Evolutionary conservation across 2,888 invertebrate genomes (phyloP), one percentile per base, ranked within the genome.

Genomic region (Mythimna lalbum): DNA sequence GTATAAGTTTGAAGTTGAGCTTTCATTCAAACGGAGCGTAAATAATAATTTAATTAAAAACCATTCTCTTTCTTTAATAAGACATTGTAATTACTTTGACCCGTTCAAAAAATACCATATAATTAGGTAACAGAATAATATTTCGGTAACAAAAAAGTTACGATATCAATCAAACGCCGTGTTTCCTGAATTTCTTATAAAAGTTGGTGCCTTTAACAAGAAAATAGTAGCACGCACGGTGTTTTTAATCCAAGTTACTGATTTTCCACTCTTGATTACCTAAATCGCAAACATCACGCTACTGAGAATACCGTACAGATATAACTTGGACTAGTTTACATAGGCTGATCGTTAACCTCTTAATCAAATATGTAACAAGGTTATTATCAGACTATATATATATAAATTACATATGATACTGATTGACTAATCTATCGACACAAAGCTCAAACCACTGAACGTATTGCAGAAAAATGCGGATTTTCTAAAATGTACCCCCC

Each of bases 241-340:
- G 9, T 39, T 57, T 66, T 63, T 56, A 63, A 70, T 57, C 50
- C 43, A 56, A 52, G 17, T 61, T 61, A 49, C 31, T 47, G 65
- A 80, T 76, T 76, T 76, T 63, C 50, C 19, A 56, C 43, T 60
- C n/a, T 27, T 69, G 65, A 77, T 81, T 63, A 62, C 49, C 19
- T 63, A 66, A 69, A 66, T 64, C 52, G 57, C 52, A 67, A 80
- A 67, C 57, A 71, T 63, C 71, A 80, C 77, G 78, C 76, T n/a
- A 76, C 27, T 27, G 7, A 53, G 27, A 31, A 57, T 52, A 65
- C 27, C 17, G 7, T 75, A 49, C 10, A 60, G 52, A 52, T 57
- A 36, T 53, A 64, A 63, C 21, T 52, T 43, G 47, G 23, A 43
- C 31, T 43, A 36, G 19, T 47, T 52, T 43, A 21, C 60, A 21